A percentile compares a stretch with the other conserved stretches of the same genome.
Evolutionary conservation across 2,113 vertebrate species (phyloP).

Genomic region (Corythornis madagascariensis): DNA sequence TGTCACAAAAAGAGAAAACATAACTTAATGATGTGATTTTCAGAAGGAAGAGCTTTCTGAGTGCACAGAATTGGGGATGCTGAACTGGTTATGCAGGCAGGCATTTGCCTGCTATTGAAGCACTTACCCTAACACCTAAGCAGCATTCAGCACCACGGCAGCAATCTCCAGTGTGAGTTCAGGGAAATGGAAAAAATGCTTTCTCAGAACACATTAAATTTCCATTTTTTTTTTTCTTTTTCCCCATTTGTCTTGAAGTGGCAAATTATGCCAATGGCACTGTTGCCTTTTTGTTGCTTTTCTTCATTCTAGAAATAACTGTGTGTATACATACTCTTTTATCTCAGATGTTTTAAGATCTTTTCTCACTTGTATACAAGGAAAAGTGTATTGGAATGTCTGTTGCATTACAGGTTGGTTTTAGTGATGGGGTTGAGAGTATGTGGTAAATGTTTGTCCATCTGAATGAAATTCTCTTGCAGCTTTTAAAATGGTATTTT

Average conservation of each 20-base stretch:
- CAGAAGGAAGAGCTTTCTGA: not conserved
- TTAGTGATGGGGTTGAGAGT: not conserved
- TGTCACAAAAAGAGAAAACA: not conserved
- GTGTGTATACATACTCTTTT: not conserved
- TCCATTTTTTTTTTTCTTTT: not conserved
- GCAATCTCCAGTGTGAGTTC: not conserved
- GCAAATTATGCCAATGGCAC: not conserved
- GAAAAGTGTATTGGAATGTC: not conserved
- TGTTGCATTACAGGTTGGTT: not conserved
- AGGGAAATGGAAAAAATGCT: not conserved
- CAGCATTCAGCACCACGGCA: not conserved
- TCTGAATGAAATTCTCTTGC: not conserved
- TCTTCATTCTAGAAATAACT: not conserved
- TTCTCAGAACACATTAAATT: not conserved
- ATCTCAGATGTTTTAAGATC: not conserved
- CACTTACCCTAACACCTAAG: not conserved
- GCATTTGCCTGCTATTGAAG: not conserved
- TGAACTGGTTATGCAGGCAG: not conserved
- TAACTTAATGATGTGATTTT: not conserved
- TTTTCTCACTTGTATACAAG: not conserved
- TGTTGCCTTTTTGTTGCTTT: not conserved
- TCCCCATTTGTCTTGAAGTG: not conserved
- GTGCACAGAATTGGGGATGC: not conserved
- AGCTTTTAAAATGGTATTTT: not conserved
- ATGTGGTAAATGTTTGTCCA: not conserved